Percentiles rank a stretch among this genome's conserved stretches.
These are phyloP conservation scores for Catocala nupta DNA, from an alignment of 2,888 invertebrate genomes.

Conservation along the genomic window DNA sequence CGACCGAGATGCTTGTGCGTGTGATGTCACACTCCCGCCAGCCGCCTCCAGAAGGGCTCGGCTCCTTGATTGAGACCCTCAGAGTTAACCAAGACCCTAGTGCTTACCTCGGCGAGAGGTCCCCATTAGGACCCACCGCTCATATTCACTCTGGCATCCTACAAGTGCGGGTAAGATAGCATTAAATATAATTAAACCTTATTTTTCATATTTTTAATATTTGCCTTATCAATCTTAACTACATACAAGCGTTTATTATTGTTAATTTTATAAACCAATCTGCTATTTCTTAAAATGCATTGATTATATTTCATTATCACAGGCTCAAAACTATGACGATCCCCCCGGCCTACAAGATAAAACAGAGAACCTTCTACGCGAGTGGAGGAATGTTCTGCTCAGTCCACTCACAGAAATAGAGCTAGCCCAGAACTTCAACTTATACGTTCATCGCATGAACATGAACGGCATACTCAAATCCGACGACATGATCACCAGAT, in stretches of 20 bases:
- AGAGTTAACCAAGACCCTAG: constrained; percentile 91
- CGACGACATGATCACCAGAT: constrained; percentile 98
- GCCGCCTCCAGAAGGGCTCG: constrained; percentile 94
- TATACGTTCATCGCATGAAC: constrained; percentile 99
- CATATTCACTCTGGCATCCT: constrained; percentile 97
- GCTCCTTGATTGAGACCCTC: constrained; percentile 93
- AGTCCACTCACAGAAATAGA: constrained; percentile 93
- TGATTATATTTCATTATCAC: constrained; percentile 14
- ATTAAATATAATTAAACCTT: neutral
- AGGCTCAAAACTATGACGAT: constrained; percentile 94
- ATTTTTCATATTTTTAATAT: too few relatives aligned
- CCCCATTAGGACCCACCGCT: constrained; percentile 93
- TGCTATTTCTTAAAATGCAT: neutral
- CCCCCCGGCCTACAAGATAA: constrained; percentile 98
- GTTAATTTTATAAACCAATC: too few relatives aligned
- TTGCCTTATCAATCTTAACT: too few relatives aligned
- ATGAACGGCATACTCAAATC: constrained; percentile 96
- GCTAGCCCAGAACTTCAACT: constrained; percentile 95
- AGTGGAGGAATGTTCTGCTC: constrained; percentile 98
- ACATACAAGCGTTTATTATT: too few relatives aligned
- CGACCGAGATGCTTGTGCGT: constrained; percentile 93
- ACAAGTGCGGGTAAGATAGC: constrained; percentile 90
- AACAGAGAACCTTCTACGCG: constrained; percentile 96
- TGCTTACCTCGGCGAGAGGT: constrained; percentile 91
- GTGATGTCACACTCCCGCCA: constrained; percentile 92